Percentiles rank a stretch among this genome's conserved stretches.
Conservation (phyloP, 2,113 vertebrate species). For the Vimba vimba region DNA sequence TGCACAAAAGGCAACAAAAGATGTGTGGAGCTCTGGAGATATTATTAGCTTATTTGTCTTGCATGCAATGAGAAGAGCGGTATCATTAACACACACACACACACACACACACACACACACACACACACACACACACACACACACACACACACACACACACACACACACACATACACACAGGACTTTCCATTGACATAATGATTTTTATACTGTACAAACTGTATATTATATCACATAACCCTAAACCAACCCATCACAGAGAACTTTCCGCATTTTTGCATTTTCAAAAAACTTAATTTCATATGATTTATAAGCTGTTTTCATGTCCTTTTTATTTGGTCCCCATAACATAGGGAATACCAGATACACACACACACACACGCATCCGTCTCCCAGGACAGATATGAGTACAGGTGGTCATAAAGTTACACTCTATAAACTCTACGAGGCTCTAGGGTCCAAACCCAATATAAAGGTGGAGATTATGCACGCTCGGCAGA, state of each 20-base stretch:
- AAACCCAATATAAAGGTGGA: background rate
- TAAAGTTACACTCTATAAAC: constrained; percentile 21
- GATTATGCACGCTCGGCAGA: background rate
- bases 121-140: background rate
- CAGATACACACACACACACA: background rate
- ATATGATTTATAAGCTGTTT: too few species aligned
- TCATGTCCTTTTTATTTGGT: too few species aligned
- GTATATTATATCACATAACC: too few species aligned
- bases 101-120: background rate
- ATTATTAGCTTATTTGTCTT: constrained; percentile 1
- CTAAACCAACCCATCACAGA: too few species aligned
- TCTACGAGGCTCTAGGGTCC: background rate
- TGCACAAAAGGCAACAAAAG: background rate
- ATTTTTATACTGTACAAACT: too few species aligned
- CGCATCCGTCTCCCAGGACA: background rate
- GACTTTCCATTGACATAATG: too few species aligned
- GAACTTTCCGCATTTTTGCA: too few species aligned
- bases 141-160: background rate
- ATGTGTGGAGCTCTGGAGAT: background rate
- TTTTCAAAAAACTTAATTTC: too few species aligned
- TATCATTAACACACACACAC: constrained; percentile 4
- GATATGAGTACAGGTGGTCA: constrained; percentile 11
- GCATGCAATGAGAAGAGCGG: background rate
- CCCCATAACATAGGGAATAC: too few species aligned
- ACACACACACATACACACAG: background rate